Percentiles rank a stretch among this genome's conserved stretches.
Conservation (phyloP, 2,797 vertebrate genomes). For the Morus bassanus region DNA sequence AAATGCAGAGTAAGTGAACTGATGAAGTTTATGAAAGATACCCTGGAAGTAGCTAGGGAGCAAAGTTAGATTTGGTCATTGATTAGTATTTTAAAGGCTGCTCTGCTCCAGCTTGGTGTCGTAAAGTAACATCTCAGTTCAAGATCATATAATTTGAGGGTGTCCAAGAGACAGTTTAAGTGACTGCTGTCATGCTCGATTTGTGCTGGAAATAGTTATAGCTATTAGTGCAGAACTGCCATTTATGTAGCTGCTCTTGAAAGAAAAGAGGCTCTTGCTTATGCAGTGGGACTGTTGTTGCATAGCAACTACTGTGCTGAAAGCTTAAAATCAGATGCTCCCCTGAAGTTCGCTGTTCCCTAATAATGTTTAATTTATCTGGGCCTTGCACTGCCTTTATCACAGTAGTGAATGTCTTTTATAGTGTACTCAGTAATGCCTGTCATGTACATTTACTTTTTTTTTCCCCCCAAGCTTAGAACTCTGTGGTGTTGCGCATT, state of each 20-base stretch:
- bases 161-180: slow-evolving; percentile 26
- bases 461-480: neutral
- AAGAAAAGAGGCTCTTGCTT: slow-evolving; percentile 13
- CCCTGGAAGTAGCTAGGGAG: neutral
- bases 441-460: neutral
- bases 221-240: slow-evolving; percentile 18
- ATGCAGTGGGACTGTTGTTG: slow-evolving; percentile 12
- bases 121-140: neutral
- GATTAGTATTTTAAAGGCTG: neutral
- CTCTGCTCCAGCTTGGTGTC: neutral
- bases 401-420: neutral
- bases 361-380: slow-evolving; percentile 29
- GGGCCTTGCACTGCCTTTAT: neutral
- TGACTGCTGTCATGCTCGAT: slow-evolving; percentile 17
- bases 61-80: neutral
- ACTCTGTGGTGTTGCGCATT: neutral
- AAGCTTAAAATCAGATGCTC: slow-evolving; percentile 43
- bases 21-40: neutral
- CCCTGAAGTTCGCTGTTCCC: slow-evolving; percentile 28
- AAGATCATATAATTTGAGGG: neutral
- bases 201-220: slow-evolving; percentile 26
- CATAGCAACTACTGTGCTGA: slow-evolving; percentile 62
- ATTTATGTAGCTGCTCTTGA: neutral
- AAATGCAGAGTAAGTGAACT: neutral
- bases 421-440: neutral